A percentile compares a stretch with the other conserved stretches of the same genome.
Evolutionary conservation across 2,888 invertebrate species (phyloP).

Genomic region (Diaperis boleti): DNA sequence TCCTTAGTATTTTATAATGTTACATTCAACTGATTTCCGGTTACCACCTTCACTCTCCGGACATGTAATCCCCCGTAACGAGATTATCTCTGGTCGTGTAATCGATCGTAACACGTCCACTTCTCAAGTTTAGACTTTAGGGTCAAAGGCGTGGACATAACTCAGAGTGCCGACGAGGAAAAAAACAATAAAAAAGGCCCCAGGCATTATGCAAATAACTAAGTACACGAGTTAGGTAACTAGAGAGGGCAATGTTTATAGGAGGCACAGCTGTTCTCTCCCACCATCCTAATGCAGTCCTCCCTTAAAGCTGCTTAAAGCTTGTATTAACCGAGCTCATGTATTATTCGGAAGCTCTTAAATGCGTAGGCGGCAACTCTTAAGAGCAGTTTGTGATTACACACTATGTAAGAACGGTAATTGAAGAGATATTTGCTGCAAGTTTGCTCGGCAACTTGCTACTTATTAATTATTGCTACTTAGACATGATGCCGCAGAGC

Average conservation of each 20-base stretch:
- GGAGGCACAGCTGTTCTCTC: slow-evolving; percentile 57
- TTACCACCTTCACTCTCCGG: slow-evolving; percentile 43
- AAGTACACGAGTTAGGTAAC: slow-evolving; percentile 45
- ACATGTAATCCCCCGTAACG: slow-evolving; percentile 46
- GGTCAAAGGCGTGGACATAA: slow-evolving; percentile 3
- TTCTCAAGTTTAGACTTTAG: too few species aligned
- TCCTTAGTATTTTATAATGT: too few species aligned
- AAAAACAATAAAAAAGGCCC: slow-evolving; percentile 48
- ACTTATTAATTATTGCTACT: slow-evolving; percentile 39
- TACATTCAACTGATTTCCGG: too few species aligned
- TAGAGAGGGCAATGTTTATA: slow-evolving; percentile 46
- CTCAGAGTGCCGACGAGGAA: not conserved
- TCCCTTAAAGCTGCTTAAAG: slow-evolving; percentile 62
- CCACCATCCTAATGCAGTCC: slow-evolving; percentile 57
- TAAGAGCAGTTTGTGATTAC: slow-evolving; percentile 63
- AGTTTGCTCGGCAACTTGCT: slow-evolving; percentile 33
- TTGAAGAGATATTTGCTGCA: slow-evolving; percentile 56
- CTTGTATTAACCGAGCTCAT: slow-evolving; percentile 64
- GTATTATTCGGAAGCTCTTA: slow-evolving; percentile 64
- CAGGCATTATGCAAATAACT: slow-evolving; percentile 49
- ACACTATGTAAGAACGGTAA: slow-evolving; percentile 59
- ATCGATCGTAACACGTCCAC: slow-evolving; percentile 46
- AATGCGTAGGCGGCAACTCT: slow-evolving; percentile 60
- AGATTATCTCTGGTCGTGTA: slow-evolving; percentile 44
- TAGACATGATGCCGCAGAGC: slow-evolving; percentile 13